Evolutionary conservation across 2,113 vertebrate genomes (phyloP).

Genomic region (Heteronetta atricapilla): DNA sequence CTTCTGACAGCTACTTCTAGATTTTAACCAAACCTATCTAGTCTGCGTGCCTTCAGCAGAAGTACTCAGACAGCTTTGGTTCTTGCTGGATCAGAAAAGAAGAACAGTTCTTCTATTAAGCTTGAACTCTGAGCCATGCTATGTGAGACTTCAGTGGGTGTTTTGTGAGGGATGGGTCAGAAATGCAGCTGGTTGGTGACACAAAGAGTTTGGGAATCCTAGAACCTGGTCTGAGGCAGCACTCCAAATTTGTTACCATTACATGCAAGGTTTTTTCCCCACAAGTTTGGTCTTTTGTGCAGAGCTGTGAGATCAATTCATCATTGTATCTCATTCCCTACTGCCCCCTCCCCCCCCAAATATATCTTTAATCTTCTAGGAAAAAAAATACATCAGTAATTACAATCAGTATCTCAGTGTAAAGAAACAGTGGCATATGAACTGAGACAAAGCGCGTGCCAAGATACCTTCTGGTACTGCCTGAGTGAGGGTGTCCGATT

Average conservation of each 20-base stretch:
- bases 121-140: constrained; percentile 12
- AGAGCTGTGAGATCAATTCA: neutral
- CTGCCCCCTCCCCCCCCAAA: too few species aligned
- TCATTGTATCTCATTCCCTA: neutral
- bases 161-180: neutral
- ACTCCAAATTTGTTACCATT: rapidly evolving
- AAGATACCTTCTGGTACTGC: neutral
- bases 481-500: neutral
- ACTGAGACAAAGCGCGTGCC: neutral
- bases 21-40: neutral
- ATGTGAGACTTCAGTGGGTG: neutral
- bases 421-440: neutral
- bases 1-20: constrained; percentile 1
- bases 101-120: neutral
- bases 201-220: neutral
- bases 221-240: neutral
- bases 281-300: neutral
- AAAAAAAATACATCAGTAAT: neutral
- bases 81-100: constrained; percentile 6
- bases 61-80: neutral
- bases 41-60: neutral
- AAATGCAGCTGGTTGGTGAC: neutral
- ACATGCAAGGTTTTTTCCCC: neutral
- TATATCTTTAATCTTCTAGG: neutral
- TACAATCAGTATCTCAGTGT: too few species aligned